These are phyloP conservation scores for Nomada fabriciana DNA, from an alignment of 2,888 invertebrate species.

Conservation along the genomic window DNA sequence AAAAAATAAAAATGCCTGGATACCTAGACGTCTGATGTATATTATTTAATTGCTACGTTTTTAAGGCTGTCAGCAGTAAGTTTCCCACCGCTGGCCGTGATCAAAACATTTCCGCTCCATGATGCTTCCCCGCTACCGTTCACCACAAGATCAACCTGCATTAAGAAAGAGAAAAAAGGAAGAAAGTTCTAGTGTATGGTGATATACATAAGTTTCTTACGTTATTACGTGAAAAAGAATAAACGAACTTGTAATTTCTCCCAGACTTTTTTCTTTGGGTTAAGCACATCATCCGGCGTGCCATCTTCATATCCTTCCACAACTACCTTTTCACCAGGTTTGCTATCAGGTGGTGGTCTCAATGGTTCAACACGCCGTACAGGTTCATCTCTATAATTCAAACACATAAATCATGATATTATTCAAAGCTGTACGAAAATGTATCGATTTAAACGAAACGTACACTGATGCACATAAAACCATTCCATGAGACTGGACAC, in stretches of 20 bases:
- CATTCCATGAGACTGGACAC: constrained; percentile 96
- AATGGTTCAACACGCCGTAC: constrained; percentile 93
- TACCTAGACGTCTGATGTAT: constrained; percentile 37
- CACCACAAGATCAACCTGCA: constrained; percentile 89
- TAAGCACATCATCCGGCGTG: constrained; percentile 92
- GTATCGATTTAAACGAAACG: constrained; percentile 50
- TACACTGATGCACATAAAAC: constrained; percentile 93
- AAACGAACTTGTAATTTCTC: constrained; percentile 91
- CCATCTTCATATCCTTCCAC: constrained; percentile 93
- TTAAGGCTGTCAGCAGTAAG: constrained; percentile 91
- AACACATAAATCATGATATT: constrained; percentile 1
- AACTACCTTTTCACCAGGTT: constrained; percentile 93
- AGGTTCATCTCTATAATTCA: constrained; percentile 87
- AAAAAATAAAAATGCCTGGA: constrained; percentile 40
- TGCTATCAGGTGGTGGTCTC: constrained; percentile 90
- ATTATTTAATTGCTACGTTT: constrained; percentile 93
- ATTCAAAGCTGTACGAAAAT: not conserved
- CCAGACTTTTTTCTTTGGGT: constrained; percentile 98
- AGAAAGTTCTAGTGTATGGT: not conserved
- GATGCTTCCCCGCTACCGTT: constrained; percentile 90
- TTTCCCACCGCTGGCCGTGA: constrained; percentile 90
- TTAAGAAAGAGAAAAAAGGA: not conserved
- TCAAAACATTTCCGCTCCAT: constrained; percentile 93
- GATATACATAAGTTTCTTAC: not conserved
- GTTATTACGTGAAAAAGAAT: not conserved